Base-by-base conservation (phyloP, 1,140 invertebrate species). In the Papilio dardanus region DNA sequence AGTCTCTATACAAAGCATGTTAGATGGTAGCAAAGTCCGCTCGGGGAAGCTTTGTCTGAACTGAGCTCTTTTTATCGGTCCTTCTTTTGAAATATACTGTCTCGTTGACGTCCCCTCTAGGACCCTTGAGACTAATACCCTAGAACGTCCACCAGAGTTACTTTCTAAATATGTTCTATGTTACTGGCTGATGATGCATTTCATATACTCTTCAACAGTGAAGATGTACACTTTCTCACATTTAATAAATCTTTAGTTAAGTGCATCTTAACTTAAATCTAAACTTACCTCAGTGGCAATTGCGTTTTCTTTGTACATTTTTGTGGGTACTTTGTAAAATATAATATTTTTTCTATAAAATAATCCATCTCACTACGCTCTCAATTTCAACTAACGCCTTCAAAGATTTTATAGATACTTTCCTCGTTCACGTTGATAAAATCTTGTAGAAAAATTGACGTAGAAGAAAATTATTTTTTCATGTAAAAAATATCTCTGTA, bases 391-490 rank as follows among this genome's bases (percentile, higher is more conserved):
- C 24, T 28, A 30, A 24, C 54, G 54, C 54, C 54, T 62, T 28
- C 54, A 0, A 62, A 62, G 54, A 62, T 54, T 54, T 54, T 54
- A 54, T 54, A 54, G 50, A 54, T 24, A 21, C 50, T 54, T 54
- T 54, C 50, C 24, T 30, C 54, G 54, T 62, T 62, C 24, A 62
- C 54, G 24, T 28, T 28, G 54, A 62, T 28, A 30, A 62, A 62
- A 16, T 62, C 12, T 28, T 28, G 3, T 6, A 62, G 24, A 62
- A 58, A 58, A 58, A 58, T 54, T 24, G 19, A 54, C 3, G 50
- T 24, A 54, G 7, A 21, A 24, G 21, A 24, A 54, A 54, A 54
- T 46, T 19, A 7, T n/a, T 46, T 14, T 7, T 46, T 46, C 16
- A 19, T 19, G n/a, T 19, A 6, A 14, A 46, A 46, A n/a, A 54